Evolutionary conservation across 2,113 vertebrate species (phyloP).

Genomic region (Sarotherodon lohbergeri): DNA sequence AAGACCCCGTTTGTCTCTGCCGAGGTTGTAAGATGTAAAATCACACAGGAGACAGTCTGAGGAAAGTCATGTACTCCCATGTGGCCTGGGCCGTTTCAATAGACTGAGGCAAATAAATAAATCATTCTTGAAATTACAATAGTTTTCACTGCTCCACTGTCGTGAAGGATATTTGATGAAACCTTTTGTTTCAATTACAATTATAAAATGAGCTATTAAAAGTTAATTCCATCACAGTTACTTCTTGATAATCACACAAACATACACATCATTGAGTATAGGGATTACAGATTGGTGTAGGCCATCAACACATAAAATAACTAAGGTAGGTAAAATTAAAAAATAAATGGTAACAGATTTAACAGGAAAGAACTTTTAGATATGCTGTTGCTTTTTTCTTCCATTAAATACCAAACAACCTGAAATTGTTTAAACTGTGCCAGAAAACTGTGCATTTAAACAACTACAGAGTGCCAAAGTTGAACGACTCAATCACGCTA

Average conservation of each 20-base stretch:
- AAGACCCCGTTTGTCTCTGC: constrained; percentile 1
- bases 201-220: not conserved
- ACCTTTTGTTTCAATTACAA: not conserved
- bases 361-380: not conserved
- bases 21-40: not conserved
- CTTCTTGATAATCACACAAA: not conserved
- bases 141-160: not conserved
- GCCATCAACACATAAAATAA: not conserved
- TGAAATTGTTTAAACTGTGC: not conserved
- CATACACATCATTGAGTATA: not conserved
- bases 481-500: not conserved
- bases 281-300: not conserved
- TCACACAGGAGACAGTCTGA: not conserved
- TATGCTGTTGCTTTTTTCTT: not conserved
- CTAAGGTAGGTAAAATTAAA: not conserved
- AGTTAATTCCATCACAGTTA: not conserved
- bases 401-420: not conserved
- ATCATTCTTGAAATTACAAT: not conserved
- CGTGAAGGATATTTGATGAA: not conserved
- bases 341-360: not conserved
- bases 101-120: not conserved
- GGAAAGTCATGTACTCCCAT: not conserved
- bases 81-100: not conserved
- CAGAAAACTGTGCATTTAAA: not conserved
- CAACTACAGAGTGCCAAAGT: not conserved